These are phyloP conservation scores for Thalpophila matura DNA, from an alignment of 2,888 invertebrate species.

Conservation along the genomic window DNA sequence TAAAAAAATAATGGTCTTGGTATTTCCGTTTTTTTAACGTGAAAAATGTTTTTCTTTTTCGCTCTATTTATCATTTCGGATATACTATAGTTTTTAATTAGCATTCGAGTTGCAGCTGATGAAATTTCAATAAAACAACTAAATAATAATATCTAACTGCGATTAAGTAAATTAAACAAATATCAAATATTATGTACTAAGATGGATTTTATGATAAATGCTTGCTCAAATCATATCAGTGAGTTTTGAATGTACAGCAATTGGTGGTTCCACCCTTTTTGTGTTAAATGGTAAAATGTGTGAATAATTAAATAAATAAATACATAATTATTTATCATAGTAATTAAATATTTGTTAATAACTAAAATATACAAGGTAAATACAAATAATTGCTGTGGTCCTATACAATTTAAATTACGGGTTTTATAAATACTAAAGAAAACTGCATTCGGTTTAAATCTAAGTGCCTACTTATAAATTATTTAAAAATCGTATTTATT, in stretches of 20 bases:
- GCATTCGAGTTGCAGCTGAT: too few relatives aligned
- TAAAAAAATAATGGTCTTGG: too few relatives aligned
- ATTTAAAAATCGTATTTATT: background rate
- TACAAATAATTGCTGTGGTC: conserved; percentile 42
- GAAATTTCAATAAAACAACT: too few relatives aligned
- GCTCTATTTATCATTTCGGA: too few relatives aligned
- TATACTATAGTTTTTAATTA: too few relatives aligned
- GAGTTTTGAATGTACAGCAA: conserved; percentile 6
- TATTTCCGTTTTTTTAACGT: too few relatives aligned
- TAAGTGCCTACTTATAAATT: background rate
- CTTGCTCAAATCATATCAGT: background rate
- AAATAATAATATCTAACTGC: too few relatives aligned
- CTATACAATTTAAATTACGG: conserved; percentile 37
- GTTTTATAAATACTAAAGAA: conserved; percentile 21
- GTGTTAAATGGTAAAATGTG: background rate
- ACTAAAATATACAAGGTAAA: conserved; percentile 40
- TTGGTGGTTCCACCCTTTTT: conserved; percentile 21
- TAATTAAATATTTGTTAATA: conserved; percentile 10
- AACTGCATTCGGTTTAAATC: conserved; percentile 18
- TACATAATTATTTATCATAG: background rate
- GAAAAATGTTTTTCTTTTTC: too few relatives aligned
- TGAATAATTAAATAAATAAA: background rate
- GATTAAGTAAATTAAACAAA: too few relatives aligned
- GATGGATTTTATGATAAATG: too few relatives aligned
- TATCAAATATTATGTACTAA: too few relatives aligned